phyloP scores from a whole-genome alignment of 2,797 vertebrate genomes.

The Heterohyrax brucei region DNA sequence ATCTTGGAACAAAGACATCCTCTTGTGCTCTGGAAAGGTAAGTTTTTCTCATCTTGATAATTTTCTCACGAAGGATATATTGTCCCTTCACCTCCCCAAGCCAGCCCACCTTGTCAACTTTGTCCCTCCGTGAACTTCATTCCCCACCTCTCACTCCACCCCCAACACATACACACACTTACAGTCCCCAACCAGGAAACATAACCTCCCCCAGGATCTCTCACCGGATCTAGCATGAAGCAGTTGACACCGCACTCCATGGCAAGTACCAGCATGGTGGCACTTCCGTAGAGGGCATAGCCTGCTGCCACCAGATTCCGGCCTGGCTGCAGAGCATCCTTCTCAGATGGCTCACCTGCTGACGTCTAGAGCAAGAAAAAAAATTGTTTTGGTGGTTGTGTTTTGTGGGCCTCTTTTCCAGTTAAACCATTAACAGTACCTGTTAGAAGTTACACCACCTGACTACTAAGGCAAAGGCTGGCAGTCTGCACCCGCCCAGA shows the following conservation, averaged over 20 bases:
- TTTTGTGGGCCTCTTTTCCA: background rate
- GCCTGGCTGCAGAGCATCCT: constrained; percentile 96
- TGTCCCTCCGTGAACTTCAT: background rate
- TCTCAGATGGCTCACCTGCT: constrained; percentile 93
- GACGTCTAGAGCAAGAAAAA: constrained; percentile 89
- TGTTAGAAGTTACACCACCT: background rate
- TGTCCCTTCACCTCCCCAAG: background rate
- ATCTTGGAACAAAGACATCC: background rate
- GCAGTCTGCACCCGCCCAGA: background rate
- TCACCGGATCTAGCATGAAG: constrained; percentile 99
- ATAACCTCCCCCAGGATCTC: constrained; percentile 48
- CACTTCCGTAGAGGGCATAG: constrained; percentile 98
- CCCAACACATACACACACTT: background rate
- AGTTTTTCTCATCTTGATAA: background rate
- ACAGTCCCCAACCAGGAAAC: background rate
- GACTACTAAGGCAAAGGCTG: background rate
- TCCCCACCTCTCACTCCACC: background rate
- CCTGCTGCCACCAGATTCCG: constrained; percentile 97
- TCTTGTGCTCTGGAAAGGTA: background rate
- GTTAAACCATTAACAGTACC: background rate
- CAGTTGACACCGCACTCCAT: constrained; percentile 96
- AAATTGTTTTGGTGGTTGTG: background rate
- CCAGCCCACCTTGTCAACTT: background rate
- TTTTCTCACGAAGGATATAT: background rate
- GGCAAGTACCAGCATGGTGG: constrained; percentile 98